Conservation (phyloP, 2,888 invertebrate genomes). For the Neoscelio sp. region DNA sequence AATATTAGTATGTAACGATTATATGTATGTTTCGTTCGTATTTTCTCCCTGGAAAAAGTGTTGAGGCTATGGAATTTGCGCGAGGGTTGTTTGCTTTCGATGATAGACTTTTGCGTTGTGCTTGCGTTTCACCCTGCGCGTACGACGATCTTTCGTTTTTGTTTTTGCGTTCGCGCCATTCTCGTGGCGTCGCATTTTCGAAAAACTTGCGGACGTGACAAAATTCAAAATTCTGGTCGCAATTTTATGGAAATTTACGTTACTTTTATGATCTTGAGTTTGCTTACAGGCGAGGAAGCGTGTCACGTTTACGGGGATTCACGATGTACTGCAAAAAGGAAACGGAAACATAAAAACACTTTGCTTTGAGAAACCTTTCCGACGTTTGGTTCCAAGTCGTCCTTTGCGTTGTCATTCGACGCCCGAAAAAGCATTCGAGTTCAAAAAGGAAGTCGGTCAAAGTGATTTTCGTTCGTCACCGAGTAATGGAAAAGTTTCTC, state of each 20-base stretch:
- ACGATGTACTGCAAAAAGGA: constrained; percentile 32
- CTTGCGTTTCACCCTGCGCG: constrained; percentile 69
- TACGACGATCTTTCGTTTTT: constrained; percentile 71
- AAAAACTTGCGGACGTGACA: constrained; percentile 79
- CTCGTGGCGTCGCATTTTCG: constrained; percentile 49
- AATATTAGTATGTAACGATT: constrained; percentile 80
- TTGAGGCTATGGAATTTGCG: constrained; percentile 81
- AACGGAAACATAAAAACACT: constrained; percentile 26
- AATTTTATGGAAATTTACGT: constrained; percentile 79
- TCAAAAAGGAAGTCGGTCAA: constrained; percentile 24
- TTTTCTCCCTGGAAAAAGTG: constrained; percentile 82
- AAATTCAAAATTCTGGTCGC: constrained; percentile 82
- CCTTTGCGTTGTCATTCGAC: constrained; percentile 37
- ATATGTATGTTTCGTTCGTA: constrained; percentile 82
- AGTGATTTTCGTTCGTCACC: constrained; percentile 14
- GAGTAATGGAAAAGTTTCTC: constrained; percentile 50
- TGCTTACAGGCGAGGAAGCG: constrained; percentile 76
- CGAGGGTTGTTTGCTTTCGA: constrained; percentile 65
- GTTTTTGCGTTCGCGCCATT: constrained; percentile 67
- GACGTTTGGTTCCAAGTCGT: constrained; percentile 26
- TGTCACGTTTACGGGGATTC: constrained; percentile 75
- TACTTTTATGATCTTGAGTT: constrained; percentile 79
- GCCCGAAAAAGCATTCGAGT: constrained; percentile 36
- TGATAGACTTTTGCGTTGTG: constrained; percentile 50
- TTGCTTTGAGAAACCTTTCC: constrained; percentile 51